Evolutionary conservation across 2,797 vertebrate genomes (phyloP).

Genomic region (Darevskia mixta): DNA sequence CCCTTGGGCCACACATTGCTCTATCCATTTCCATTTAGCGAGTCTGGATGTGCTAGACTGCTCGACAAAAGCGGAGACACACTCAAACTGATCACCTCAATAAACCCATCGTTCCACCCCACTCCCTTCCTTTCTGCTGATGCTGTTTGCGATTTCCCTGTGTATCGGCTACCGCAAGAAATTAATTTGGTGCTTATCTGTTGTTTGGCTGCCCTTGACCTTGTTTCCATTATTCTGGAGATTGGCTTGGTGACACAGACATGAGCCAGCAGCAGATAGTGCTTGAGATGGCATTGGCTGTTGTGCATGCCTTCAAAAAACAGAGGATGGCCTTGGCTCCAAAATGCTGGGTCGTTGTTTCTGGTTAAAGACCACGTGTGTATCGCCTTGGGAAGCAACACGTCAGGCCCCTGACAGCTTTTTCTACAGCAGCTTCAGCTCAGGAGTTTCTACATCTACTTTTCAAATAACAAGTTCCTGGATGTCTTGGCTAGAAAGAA

Average conservation of each 20-base stretch:
- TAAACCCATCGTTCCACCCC: not conserved
- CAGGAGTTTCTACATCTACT: not conserved
- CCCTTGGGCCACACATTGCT: too few relatives aligned
- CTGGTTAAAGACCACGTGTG: accelerated
- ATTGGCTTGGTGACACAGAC: accelerated
- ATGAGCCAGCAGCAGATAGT: constrained; percentile 9
- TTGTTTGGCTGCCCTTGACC: too few relatives aligned
- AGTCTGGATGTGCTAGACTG: not conserved
- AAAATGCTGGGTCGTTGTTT: accelerated
- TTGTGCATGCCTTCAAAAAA: accelerated
- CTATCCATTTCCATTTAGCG: not conserved
- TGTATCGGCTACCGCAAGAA: accelerated
- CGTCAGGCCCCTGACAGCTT: not conserved
- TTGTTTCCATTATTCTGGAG: accelerated
- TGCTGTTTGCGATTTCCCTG: not conserved
- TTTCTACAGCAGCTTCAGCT: not conserved
- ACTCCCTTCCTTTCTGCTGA: not conserved
- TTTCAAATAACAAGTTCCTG: not conserved
- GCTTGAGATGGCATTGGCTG: not conserved
- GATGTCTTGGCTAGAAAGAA: not conserved
- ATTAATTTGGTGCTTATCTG: not conserved
- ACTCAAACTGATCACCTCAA: not conserved
- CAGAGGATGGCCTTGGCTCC: not conserved
- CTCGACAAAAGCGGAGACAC: not conserved
- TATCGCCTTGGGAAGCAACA: not conserved